phyloP scores from a whole-genome alignment of 2,888 invertebrate genomes.

The Parnassius smintheus region DNA sequence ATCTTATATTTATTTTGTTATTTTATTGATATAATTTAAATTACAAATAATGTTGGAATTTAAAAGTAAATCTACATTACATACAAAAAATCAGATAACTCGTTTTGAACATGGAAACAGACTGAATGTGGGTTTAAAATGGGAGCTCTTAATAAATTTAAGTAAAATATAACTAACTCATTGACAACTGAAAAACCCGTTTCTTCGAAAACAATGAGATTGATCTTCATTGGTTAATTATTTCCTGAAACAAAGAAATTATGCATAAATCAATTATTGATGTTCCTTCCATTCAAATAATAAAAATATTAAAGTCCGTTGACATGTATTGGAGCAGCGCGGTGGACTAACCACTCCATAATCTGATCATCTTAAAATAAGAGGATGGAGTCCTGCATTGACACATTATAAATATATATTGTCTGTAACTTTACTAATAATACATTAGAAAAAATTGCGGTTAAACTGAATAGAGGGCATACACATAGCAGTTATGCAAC shows the following conservation, averaged over 20 bases:
- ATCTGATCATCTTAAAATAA: too few species aligned
- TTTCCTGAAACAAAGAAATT: slow-evolving; percentile 61
- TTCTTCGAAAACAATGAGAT: slow-evolving; percentile 42
- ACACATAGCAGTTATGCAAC: too few species aligned
- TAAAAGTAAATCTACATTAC: slow-evolving; percentile 55
- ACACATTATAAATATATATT: too few species aligned
- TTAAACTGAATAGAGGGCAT: too few species aligned
- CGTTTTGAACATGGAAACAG: slow-evolving; percentile 62
- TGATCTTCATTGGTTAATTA: slow-evolving; percentile 41
- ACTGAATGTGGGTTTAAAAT: slow-evolving; percentile 58
- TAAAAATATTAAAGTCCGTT: too few species aligned
- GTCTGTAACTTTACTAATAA: too few species aligned
- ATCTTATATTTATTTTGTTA: slow-evolving; percentile 66
- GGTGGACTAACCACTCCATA: too few species aligned
- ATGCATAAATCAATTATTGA: background rate
- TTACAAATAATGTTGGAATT: slow-evolving; percentile 66
- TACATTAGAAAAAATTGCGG: too few species aligned
- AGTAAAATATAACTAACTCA: slow-evolving; percentile 23
- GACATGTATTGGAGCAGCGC: too few species aligned
- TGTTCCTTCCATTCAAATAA: too few species aligned
- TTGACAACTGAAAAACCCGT: slow-evolving; percentile 47
- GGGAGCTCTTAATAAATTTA: slow-evolving; percentile 40
- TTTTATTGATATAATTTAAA: slow-evolving; percentile 60
- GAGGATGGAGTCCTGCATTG: too few species aligned
- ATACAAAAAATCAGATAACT: slow-evolving; percentile 60